Conservation (phyloP, 2,113 vertebrate genomes). For the Pelecanus crispus region DNA sequence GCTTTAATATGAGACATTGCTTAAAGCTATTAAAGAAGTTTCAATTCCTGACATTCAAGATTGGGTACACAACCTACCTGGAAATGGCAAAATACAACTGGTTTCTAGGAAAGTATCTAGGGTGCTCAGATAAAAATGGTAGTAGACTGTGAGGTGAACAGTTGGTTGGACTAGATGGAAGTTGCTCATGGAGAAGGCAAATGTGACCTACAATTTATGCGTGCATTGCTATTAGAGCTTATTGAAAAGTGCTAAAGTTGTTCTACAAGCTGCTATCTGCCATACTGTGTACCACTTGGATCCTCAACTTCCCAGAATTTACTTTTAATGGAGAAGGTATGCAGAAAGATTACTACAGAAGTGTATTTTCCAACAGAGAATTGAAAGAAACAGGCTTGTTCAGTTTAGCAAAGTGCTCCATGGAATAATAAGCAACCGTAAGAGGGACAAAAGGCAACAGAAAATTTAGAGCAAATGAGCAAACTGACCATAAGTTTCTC, state of each 20-base stretch:
- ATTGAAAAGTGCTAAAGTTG: neutral
- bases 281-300: neutral
- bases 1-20: neutral
- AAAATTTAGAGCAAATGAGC: neutral
- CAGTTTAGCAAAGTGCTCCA: neutral
- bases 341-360: neutral
- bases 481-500: neutral
- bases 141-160: neutral
- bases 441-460: neutral
- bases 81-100: neutral
- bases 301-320: neutral
- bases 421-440: neutral
- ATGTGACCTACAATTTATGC: neutral
- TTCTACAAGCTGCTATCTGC: neutral
- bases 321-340: neutral
- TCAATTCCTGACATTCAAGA: neutral
- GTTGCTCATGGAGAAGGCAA: neutral
- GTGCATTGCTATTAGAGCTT: neutral
- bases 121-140: neutral
- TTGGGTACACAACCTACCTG: neutral
- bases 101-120: neutral
- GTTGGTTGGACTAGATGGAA: neutral
- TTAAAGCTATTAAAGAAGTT: neutral
- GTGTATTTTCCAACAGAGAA: neutral
- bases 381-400: neutral